phyloP scores from a whole-genome alignment of 2,797 vertebrate species.

The Rhinatrema bivittatum region DNA sequence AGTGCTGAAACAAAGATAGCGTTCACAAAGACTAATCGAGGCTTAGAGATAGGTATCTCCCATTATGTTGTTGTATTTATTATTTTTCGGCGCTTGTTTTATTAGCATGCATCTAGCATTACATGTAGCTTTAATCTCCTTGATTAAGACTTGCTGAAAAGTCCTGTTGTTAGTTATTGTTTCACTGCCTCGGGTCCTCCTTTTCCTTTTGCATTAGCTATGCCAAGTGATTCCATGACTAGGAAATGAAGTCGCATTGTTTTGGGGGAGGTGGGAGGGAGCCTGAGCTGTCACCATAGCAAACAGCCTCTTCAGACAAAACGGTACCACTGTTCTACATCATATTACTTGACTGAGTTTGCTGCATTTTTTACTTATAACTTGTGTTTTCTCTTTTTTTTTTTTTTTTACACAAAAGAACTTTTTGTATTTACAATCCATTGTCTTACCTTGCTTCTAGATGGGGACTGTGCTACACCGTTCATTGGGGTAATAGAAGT shows the following conservation, averaged over 20 bases:
- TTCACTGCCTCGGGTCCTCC: slow-evolving; percentile 49
- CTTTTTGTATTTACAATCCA: no score
- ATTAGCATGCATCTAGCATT: slow-evolving; percentile 72
- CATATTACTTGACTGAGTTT: no score
- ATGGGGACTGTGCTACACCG: no score
- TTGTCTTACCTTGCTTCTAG: no score
- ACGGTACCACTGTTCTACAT: slow-evolving; percentile 18
- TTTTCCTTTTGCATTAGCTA: slow-evolving; percentile 38
- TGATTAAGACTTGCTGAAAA: slow-evolving; percentile 85
- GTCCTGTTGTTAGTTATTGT: slow-evolving; percentile 67
- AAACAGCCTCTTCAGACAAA: slow-evolving; percentile 38
- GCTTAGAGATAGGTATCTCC: slow-evolving; percentile 50
- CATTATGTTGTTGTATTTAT: slow-evolving; percentile 47
- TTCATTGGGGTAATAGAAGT: slow-evolving; percentile 37
- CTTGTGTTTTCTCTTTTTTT: no score
- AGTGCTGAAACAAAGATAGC: slow-evolving; percentile 59
- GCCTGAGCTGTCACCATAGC: slow-evolving; percentile 18
- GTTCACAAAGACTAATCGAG: slow-evolving; percentile 56
- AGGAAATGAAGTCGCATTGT: slow-evolving; percentile 32
- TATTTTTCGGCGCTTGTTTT: slow-evolving; percentile 66
- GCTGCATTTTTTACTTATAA: no score
- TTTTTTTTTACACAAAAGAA: no score
- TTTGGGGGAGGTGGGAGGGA: slow-evolving; percentile 26
- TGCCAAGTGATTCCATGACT: slow-evolving; percentile 29
- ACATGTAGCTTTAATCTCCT: slow-evolving; percentile 71